Evolutionary conservation across 2,888 invertebrate species (phyloP).

Genomic region (Romanomermis culicivorax): DNA sequence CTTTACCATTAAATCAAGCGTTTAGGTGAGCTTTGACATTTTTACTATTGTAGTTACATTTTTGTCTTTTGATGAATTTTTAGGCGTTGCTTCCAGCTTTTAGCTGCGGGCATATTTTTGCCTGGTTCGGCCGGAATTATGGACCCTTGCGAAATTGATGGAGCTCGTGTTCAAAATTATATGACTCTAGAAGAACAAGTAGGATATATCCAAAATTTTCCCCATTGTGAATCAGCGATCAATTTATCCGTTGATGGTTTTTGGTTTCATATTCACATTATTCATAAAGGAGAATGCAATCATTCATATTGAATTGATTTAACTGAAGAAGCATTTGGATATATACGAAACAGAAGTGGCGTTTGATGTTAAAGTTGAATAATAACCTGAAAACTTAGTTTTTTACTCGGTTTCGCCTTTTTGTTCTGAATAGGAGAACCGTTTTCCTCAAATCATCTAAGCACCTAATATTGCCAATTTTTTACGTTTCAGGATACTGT

Average conservation of each 20-base stretch:
- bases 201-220: too few species aligned
- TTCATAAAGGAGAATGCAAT: neutral
- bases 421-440: too few species aligned
- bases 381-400: neutral
- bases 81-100: slow-evolving; percentile 61
- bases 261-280: too few species aligned
- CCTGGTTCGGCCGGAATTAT: slow-evolving; percentile 48
- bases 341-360: too few species aligned
- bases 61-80: slow-evolving; percentile 44
- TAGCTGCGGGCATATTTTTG: slow-evolving; percentile 78
- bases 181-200: slow-evolving; percentile 58
- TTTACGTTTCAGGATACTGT: slow-evolving; percentile 52
- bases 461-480: neutral
- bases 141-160: slow-evolving; percentile 69
- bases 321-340: too few species aligned
- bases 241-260: too few species aligned
- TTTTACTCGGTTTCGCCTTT: neutral
- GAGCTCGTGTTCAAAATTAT: slow-evolving; percentile 65
- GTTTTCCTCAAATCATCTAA: too few species aligned
- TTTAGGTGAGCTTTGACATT: slow-evolving; percentile 37
- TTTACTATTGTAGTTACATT: neutral
- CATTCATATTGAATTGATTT: too few species aligned
- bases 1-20: slow-evolving; percentile 70
- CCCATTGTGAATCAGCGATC: too few species aligned
- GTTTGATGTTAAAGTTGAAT: neutral